Percentiles rank a stretch among this genome's conserved stretches.
phyloP scores from a whole-genome alignment of 2,113 vertebrate genomes.

The Carassius gibelio region DNA sequence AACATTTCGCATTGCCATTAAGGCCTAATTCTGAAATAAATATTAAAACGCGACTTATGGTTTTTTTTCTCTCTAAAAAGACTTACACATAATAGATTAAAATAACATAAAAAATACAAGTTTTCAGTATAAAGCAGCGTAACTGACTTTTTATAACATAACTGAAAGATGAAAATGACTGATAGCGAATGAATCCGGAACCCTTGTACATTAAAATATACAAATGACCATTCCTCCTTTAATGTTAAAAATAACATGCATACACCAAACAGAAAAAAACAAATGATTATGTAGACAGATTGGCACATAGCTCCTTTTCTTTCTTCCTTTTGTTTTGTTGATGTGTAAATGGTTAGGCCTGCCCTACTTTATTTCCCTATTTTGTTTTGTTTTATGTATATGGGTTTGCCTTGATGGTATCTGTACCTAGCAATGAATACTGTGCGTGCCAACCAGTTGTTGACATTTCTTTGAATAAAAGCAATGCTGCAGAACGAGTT shows the following conservation, averaged over 20 bases:
- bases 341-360: not conserved
- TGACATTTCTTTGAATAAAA: not conserved
- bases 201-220: not conserved
- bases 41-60: too few relatives aligned
- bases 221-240: not conserved
- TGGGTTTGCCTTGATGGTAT: not conserved
- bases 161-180: not conserved
- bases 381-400: not conserved
- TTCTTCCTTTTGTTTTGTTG: not conserved
- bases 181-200: not conserved
- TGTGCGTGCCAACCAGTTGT: not conserved
- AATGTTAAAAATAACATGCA: not conserved
- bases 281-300: not conserved
- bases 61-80: too few relatives aligned
- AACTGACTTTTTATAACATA: too few relatives aligned
- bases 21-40: too few relatives aligned
- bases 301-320: not conserved
- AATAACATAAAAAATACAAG: not conserved
- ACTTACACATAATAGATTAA: not conserved
- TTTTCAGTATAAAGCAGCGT: too few relatives aligned
- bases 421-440: not conserved
- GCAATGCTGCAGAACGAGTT: constrained; percentile 13
- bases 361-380: not conserved
- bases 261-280: not conserved
- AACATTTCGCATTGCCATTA: too few relatives aligned